Evolutionary conservation across 2,888 invertebrate species (phyloP).

Genomic region (Opisthograptis luteolata): DNA sequence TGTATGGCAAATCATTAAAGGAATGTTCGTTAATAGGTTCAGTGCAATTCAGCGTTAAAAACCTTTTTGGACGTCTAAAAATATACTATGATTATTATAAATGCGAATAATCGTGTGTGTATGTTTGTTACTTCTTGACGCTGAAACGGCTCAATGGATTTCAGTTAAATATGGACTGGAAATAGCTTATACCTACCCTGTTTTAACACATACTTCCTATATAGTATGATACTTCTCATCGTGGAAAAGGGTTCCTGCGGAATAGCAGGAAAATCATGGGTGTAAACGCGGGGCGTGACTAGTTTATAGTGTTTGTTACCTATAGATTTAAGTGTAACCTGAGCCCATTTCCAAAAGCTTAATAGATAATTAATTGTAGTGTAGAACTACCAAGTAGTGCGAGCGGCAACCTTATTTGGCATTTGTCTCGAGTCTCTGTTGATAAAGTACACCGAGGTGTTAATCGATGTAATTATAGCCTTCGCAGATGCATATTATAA

Average conservation of each 20-base stretch:
- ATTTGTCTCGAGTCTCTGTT: constrained; percentile 34
- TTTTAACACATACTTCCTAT: too few relatives aligned
- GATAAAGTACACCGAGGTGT: constrained; percentile 34
- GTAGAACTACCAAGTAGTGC: constrained; percentile 8
- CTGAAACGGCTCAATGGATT: too few relatives aligned
- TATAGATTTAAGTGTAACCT: constrained; percentile 2
- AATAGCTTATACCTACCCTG: too few relatives aligned
- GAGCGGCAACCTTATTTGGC: constrained; percentile 23
- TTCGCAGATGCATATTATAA: constrained; percentile 43
- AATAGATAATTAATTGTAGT: constrained; percentile 4
- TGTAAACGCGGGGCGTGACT: too few relatives aligned
- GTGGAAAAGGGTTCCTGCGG: too few relatives aligned
- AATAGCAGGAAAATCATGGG: too few relatives aligned
- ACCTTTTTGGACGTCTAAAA: not conserved
- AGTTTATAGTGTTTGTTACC: not conserved
- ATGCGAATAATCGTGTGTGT: too few relatives aligned
- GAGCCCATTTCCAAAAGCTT: not conserved
- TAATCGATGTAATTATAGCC: constrained; percentile 53
- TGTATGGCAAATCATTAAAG: constrained; percentile 3
- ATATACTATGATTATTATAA: too few relatives aligned
- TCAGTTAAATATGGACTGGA: too few relatives aligned
- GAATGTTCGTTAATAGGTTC: not conserved
- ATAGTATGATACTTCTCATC: too few relatives aligned
- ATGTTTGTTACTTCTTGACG: too few relatives aligned
- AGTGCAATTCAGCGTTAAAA: not conserved